phyloP scores from a whole-genome alignment of 2,797 vertebrate species.

The Enteromius afrohamiltoni region DNA sequence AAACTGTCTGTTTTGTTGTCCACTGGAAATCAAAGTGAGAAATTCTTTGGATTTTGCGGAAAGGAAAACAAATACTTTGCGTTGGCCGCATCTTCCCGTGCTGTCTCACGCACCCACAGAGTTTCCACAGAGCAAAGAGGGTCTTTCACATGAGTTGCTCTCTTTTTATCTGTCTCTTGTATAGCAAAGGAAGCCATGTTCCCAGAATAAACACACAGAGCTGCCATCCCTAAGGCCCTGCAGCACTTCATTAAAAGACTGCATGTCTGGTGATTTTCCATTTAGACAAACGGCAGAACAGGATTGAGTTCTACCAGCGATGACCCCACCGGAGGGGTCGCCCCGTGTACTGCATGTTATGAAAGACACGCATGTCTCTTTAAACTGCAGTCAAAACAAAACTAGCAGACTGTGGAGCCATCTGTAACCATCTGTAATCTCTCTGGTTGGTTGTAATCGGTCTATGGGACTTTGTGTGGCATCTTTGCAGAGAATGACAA shows the following conservation, averaged over 20 bases:
- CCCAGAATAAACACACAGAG: conserved; percentile 44
- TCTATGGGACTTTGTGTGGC: conserved; percentile 29
- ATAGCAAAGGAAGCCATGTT: conserved; percentile 42
- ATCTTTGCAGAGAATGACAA: conserved; percentile 89
- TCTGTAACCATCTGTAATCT: conserved; percentile 26
- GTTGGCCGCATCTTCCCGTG: conserved; percentile 28
- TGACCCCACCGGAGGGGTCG: not conserved
- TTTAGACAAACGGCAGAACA: conserved; percentile 38
- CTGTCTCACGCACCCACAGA: conserved; percentile 32
- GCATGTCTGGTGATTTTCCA: conserved; percentile 46
- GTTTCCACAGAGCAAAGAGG: conserved; percentile 40
- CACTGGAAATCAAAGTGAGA: conserved; percentile 55
- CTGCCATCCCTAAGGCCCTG: not conserved
- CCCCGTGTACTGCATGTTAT: conserved; percentile 14
- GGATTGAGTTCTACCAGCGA: not conserved
- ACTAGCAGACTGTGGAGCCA: conserved; percentile 24
- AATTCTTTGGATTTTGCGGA: conserved; percentile 55
- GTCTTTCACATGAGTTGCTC: conserved; percentile 41
- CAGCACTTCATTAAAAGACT: conserved; percentile 31
- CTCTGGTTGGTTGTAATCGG: conserved; percentile 31
- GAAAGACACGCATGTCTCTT: conserved; percentile 23
- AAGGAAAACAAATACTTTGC: conserved; percentile 57
- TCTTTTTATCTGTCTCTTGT: conserved; percentile 50
- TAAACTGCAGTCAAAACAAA: conserved; percentile 44
- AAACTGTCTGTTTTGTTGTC: conserved; percentile 30